Conservation (phyloP, 2,113 vertebrate species). For the Notothenia rossii region DNA sequence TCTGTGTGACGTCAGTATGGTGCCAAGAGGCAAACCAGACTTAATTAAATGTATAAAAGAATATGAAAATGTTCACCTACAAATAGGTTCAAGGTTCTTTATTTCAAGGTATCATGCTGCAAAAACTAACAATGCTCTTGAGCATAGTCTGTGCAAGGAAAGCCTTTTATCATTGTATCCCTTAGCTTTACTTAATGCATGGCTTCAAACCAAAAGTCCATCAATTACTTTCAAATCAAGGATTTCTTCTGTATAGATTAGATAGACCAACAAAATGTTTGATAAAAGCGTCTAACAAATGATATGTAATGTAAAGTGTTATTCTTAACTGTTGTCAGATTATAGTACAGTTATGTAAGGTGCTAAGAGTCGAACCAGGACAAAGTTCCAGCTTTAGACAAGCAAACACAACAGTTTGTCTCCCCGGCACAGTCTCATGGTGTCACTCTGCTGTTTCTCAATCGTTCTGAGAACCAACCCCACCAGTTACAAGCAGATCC, state of each 20-base stretch:
- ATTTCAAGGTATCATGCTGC: background rate
- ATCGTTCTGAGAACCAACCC: conserved; percentile 59
- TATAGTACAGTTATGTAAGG: conserved; percentile 33
- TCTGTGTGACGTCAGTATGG: background rate
- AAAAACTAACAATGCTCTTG: background rate
- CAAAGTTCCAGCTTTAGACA: conserved; percentile 24
- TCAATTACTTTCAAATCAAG: background rate
- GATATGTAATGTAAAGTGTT: too few species aligned
- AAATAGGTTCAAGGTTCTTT: background rate
- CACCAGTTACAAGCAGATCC: background rate
- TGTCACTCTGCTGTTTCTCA: conserved; percentile 41
- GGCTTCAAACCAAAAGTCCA: background rate
- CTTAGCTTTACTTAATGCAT: background rate
- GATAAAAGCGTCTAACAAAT: too few species aligned
- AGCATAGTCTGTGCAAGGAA: background rate
- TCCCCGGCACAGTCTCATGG: background rate
- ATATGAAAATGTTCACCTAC: background rate
- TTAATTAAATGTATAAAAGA: background rate
- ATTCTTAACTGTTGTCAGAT: conserved; percentile 9
- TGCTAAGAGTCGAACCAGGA: conserved; percentile 1
- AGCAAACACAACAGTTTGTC: conserved; percentile 22
- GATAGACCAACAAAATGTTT: background rate
- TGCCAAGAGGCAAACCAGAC: background rate
- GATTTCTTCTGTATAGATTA: background rate
- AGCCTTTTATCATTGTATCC: background rate